Percentiles rank a stretch among this genome's conserved stretches.
Conservation (phyloP, 2,888 invertebrate genomes). For the Polylopha cassiicola region DNA sequence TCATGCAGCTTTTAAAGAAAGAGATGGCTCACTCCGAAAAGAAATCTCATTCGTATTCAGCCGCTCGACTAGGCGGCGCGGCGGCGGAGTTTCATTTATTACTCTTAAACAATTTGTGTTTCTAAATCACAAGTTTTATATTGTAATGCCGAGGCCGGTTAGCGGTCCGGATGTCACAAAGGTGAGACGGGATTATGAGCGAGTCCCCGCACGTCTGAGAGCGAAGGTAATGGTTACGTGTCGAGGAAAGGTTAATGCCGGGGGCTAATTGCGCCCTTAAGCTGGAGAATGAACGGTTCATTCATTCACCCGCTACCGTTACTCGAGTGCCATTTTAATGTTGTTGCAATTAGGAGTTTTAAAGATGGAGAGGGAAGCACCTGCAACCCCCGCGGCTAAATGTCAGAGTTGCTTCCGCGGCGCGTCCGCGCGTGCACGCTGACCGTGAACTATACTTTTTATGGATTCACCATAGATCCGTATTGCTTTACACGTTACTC, state of each 20-base stretch:
- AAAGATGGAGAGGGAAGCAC: slow-evolving; percentile 41
- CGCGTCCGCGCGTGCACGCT: slow-evolving; percentile 47
- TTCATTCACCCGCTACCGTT: slow-evolving; percentile 54
- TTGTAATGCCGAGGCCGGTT: slow-evolving; percentile 52
- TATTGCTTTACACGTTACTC: slow-evolving; percentile 51
- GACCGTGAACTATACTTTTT: slow-evolving; percentile 69
- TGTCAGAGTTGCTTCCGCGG: slow-evolving; percentile 67
- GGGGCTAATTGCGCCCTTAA: slow-evolving; percentile 40
- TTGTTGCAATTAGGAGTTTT: slow-evolving; percentile 35
- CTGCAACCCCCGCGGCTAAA: slow-evolving; percentile 53
- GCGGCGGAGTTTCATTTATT: slow-evolving; percentile 57
- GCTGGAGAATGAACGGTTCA: slow-evolving; percentile 42
- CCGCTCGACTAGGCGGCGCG: slow-evolving; percentile 38
- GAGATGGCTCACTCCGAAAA: slow-evolving; percentile 65
- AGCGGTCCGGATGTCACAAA: slow-evolving; percentile 56
- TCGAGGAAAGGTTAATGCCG: slow-evolving; percentile 45
- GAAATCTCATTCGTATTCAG: slow-evolving; percentile 69
- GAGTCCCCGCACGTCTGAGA: slow-evolving; percentile 39
- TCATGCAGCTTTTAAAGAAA: slow-evolving; percentile 61
- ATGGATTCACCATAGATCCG: slow-evolving; percentile 56
- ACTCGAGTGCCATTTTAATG: slow-evolving; percentile 47
- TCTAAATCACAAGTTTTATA: slow-evolving; percentile 63
- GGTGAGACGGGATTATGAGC: slow-evolving; percentile 50
- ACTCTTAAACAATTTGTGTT: slow-evolving; percentile 64
- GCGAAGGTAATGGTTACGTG: slow-evolving; percentile 34